Evolutionary conservation across 2,888 invertebrate genomes (phyloP).

Genomic region (Anticlea derivata): DNA sequence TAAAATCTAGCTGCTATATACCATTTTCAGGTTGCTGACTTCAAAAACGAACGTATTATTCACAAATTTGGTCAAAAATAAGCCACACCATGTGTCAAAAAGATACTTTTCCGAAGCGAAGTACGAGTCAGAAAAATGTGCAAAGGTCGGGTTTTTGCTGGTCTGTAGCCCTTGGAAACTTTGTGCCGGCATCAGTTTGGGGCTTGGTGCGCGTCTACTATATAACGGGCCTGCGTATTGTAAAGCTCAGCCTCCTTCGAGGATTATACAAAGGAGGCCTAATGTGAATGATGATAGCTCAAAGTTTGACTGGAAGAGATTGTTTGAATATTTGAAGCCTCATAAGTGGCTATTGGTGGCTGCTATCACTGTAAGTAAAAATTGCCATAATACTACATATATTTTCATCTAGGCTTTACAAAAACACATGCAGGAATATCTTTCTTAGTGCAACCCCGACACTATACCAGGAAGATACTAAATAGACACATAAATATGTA

Average conservation of each 20-base stretch:
- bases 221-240: constrained; percentile 86
- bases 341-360: constrained; percentile 90
- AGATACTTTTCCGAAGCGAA: constrained; percentile 59
- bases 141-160: constrained; percentile 55
- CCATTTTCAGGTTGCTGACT: constrained; percentile 61
- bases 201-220: constrained; percentile 61
- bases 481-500: no score
- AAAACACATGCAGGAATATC: no score
- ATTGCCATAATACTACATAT: neutral
- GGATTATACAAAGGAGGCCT: constrained; percentile 83
- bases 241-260: constrained; percentile 80
- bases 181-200: constrained; percentile 73
- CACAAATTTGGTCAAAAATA: constrained; percentile 61
- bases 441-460: no score
- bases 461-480: no score
- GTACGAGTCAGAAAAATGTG: constrained; percentile 51
- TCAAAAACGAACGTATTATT: constrained; percentile 56
- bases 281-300: constrained; percentile 76
- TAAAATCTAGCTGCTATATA: neutral
- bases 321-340: constrained; percentile 89
- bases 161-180: constrained; percentile 74
- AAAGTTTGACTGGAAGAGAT: constrained; percentile 90
- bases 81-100: constrained; percentile 57
- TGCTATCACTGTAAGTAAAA: constrained; percentile 89
- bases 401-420: no score